Evolutionary conservation across 2,113 vertebrate genomes (phyloP), one percentile per base, ranked within the genome.

Genomic region (Sphaerodactylus townsendi): DNA sequence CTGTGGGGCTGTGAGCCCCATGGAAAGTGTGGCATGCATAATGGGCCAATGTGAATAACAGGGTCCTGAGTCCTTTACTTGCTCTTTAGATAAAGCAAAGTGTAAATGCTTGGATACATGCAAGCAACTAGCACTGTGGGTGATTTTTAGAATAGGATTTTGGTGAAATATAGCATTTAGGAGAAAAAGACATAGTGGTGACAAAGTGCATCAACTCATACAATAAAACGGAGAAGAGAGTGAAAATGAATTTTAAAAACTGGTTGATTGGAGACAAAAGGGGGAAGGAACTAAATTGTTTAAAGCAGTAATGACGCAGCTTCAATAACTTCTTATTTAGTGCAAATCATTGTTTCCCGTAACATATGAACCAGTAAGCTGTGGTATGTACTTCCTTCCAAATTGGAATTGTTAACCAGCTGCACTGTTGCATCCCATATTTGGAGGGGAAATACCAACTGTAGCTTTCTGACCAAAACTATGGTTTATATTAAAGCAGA

Each of bases 111-210:
- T 79, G 11, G 2, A 3, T 48, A 76, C 82, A 80, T 41, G n/a
- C 79, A 11, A 81, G 79, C 33, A 85, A 77, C 62, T 81, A 78
- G 77, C 48, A 76, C 41, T 10, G 33, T 37, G 82, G 10, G 69
- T 30, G 33, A 28, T 41, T 6, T 48, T 48, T 59, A 30, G 8
- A 17, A 84, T 3, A 68, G 46, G 33, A 30, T 28, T 44, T 37
- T 30, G 14, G 2, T 78, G 39, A 64, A 65, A 17, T 65, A 5
- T 64, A 14, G 37, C 2, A 28, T 77, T 62, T 62, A 30, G 25
- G 37, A 64, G 53, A 39, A n/a, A 44, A 78, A 41, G 35, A n/a
- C 19, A 53, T 76, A 73, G 25, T 73, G 13, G 25, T 48, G 25
- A 62, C 53, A 77, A 25, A 17, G 21, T 77, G 21, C 2, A 21